phyloP scores from a whole-genome alignment of 2,888 invertebrate species.

The Steromphala cineraria region DNA sequence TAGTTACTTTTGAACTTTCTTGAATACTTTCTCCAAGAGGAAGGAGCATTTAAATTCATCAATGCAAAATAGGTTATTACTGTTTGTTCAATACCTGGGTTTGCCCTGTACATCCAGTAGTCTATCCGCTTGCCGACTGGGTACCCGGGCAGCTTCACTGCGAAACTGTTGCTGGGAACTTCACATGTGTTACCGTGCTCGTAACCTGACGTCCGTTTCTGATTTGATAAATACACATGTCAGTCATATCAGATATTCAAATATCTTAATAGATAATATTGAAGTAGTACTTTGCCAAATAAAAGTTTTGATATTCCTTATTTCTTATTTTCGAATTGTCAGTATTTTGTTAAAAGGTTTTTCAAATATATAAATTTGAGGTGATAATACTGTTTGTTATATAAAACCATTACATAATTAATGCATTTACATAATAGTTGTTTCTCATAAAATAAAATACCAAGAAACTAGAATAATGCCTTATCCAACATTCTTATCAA shows the following conservation, averaged over 20 bases:
- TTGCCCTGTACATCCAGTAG: slow-evolving; percentile 85
- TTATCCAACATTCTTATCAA: too few species aligned
- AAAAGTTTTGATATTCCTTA: not conserved
- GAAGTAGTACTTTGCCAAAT: not conserved
- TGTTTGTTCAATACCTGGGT: slow-evolving; percentile 58
- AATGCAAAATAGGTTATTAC: too few species aligned
- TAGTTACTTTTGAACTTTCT: too few species aligned
- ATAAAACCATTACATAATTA: too few species aligned
- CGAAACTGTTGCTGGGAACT: slow-evolving; percentile 88
- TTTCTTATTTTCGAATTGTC: not conserved
- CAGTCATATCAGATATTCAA: not conserved
- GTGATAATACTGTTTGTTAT: too few species aligned
- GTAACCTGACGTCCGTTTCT: not conserved
- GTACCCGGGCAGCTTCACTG: slow-evolving; percentile 76
- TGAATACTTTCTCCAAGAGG: too few species aligned
- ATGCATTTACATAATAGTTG: too few species aligned
- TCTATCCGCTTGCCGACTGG: slow-evolving; percentile 93
- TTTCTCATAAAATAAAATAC: too few species aligned
- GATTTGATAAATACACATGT: not conserved
- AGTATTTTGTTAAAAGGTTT: too few species aligned
- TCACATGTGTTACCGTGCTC: slow-evolving; percentile 84
- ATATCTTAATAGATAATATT: not conserved
- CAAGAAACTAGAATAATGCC: too few species aligned
- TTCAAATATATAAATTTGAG: too few species aligned
- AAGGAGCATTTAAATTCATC: too few species aligned